Base-by-base conservation (phyloP, 2,888 invertebrate species). In the Drosophila niveifrons region DNA sequence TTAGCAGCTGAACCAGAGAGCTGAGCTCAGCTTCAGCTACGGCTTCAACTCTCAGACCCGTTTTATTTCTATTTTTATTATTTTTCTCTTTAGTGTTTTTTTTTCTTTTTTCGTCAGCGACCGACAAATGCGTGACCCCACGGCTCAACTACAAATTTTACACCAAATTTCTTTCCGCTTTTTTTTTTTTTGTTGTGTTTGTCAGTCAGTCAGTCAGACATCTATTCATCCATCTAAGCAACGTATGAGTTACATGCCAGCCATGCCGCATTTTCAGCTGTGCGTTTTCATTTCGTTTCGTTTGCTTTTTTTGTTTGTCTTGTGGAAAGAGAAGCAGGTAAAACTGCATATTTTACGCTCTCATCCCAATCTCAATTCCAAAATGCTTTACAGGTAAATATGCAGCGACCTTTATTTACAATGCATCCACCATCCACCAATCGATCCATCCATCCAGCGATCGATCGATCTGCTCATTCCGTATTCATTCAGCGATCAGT, bases 41-140 rank as follows among this genome's bases (percentile, higher is more conserved):
- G 11, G 10, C 18, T 44, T 44, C 44, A 23, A 9, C 23, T 36
- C 23, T 57, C 46, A 48, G 51, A 57, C 51, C 51, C 72, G 74
- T 53, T 62, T 56, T 64, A 15, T 56, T 51, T 67, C 46, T 50
- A 51, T 66, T 66, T 17, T 41, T 41, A 39, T 23, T 48, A 41
- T 11, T 51, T 55, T 64, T 55, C 39, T 53, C 47, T 67, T 9
- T 46, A 57, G 55, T 23, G 23, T 41, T 50, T 39, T 47, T 23
- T 39, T 67, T 31, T 41, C 41, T 59, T 52, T 41, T 52, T 53
- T 74, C 46, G 47, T 34, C 29, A 23, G 46, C 18, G 47, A 66
- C 61, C 66, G 44, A 67, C 52, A 72, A 81, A 82, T 82, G 83
- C 83, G 80, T 80, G 80, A 85, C 86, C 82, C 83, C 69, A 43